Conservation (phyloP, 2,113 vertebrate species). For the Silurus asotus region DNA sequence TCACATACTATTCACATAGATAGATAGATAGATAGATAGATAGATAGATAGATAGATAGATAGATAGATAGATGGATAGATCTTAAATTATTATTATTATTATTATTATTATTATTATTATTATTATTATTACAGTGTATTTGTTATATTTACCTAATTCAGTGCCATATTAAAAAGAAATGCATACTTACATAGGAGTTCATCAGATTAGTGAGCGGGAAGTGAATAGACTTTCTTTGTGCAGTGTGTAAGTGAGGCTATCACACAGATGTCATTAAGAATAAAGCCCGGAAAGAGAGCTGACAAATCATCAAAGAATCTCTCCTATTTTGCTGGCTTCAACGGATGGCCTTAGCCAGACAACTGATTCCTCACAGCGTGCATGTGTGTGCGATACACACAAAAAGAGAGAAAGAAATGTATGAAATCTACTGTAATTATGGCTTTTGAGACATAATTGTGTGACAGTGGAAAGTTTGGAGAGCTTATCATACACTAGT, state of each 20-base stretch:
- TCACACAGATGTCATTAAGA: slow-evolving; percentile 36
- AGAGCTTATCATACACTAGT: background rate
- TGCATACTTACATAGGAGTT: background rate
- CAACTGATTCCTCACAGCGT: background rate
- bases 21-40: too few relatives aligned
- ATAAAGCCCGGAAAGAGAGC: slow-evolving; percentile 19
- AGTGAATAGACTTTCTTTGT: background rate
- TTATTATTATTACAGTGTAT: too few relatives aligned
- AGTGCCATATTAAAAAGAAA: background rate
- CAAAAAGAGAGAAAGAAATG: background rate
- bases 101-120: too few relatives aligned
- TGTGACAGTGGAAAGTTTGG: slow-evolving; percentile 17
- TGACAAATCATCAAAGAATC: slow-evolving; percentile 17
- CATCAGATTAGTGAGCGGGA: background rate
- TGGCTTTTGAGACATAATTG: slow-evolving; percentile 33
- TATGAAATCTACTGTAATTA: slow-evolving; percentile 34
- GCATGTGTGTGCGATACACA: slow-evolving; percentile 14
- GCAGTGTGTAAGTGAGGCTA: slow-evolving; percentile 18
- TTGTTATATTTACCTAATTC: background rate
- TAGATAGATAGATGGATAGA: too few relatives aligned
- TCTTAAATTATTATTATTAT: too few relatives aligned
- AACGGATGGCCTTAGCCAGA: slow-evolving; percentile 21
- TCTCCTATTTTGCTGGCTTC: slow-evolving; percentile 35
- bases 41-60: too few relatives aligned
- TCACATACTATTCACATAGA: too few relatives aligned